These are phyloP conservation scores for Bagarius yarrelli DNA, from an alignment of 2,113 vertebrate species.

Conservation along the genomic window DNA sequence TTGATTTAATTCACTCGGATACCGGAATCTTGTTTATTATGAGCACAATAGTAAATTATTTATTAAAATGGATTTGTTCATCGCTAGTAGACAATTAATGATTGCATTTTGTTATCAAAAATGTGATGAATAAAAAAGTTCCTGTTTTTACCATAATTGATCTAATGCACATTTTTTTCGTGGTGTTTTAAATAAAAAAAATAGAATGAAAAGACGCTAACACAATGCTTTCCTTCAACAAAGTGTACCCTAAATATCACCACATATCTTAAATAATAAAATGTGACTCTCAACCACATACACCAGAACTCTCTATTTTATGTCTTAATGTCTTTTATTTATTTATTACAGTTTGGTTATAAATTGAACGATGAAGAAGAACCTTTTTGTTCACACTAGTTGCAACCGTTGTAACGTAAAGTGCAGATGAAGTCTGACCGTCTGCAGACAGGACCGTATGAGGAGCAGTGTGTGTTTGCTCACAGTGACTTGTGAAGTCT, in stretches of 20 bases:
- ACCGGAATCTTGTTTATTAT: not conserved
- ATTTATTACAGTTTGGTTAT: no score
- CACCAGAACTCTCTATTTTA: not conserved
- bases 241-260: not conserved
- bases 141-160: not conserved
- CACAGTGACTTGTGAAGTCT: conserved; percentile 68
- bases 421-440: not conserved
- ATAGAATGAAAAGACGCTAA: not conserved
- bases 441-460: conserved; percentile 37
- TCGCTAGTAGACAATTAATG: not conserved
- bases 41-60: not conserved
- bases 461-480: conserved; percentile 64
- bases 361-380: not conserved
- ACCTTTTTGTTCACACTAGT: not conserved
- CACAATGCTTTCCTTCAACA: not conserved
- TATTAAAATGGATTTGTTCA: not conserved
- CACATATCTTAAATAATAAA: not conserved
- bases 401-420: not conserved
- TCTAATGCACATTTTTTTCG: not conserved
- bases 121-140: conserved; percentile 23
- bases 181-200: not conserved
- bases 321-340: not conserved
- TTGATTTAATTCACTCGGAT: conserved; percentile 12
- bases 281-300: not conserved
- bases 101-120: not conserved